phyloP scores from a whole-genome alignment of 2,797 vertebrate genomes.

The Rhinatrema bivittatum region DNA sequence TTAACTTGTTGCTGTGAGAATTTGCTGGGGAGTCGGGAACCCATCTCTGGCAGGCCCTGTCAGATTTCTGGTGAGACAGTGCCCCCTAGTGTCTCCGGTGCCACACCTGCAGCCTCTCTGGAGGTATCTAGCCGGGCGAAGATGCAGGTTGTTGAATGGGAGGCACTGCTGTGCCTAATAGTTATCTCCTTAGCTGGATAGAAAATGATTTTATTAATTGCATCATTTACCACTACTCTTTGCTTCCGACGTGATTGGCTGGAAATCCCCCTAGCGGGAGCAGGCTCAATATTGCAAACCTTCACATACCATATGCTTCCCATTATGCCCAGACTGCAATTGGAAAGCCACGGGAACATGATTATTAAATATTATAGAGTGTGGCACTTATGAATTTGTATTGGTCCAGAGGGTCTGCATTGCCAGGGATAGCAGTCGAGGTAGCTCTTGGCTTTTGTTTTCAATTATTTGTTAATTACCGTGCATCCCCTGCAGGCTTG shows the following conservation, averaged over 20 bases:
- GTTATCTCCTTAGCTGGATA: slow-evolving; percentile 73
- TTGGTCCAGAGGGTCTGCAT: no score
- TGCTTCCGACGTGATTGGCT: slow-evolving; percentile 12
- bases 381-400: no score
- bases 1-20: no score
- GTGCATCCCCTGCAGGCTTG: no score
- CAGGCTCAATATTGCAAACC: slow-evolving; percentile 15
- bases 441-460: no score
- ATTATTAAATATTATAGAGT: slow-evolving; percentile 12
- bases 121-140: no score
- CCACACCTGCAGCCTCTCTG: no score
- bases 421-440: no score
- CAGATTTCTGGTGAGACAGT: slow-evolving; percentile 4
- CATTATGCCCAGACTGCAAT: slow-evolving; percentile 15
- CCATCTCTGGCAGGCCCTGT: no score
- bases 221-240: slow-evolving; percentile 56
- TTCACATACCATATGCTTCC: slow-evolving; percentile 17
- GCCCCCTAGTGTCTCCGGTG: slow-evolving; percentile 11
- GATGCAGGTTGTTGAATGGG: no score
- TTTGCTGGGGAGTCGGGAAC: no score
- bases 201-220: slow-evolving; percentile 80
- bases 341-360: slow-evolving; percentile 10
- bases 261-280: slow-evolving; percentile 11
- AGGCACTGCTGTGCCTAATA: slow-evolving; percentile 52
- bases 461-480: no score